A percentile compares a stretch with the other conserved stretches of the same genome.
phyloP scores from a whole-genome alignment of 2,888 invertebrate genomes.

The Rotaria socialis region DNA sequence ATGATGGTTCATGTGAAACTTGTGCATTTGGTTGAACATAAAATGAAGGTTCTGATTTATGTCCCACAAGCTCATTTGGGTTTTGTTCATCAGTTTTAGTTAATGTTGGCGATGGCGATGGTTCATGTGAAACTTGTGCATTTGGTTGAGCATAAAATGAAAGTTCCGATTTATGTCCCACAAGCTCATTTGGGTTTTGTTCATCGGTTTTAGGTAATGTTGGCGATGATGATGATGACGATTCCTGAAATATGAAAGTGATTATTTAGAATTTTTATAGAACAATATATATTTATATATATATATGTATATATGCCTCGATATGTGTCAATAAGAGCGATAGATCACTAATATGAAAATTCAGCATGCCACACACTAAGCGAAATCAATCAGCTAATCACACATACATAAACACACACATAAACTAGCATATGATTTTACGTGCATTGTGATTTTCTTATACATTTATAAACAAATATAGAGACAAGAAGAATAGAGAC shows the following conservation, averaged over 20 bases:
- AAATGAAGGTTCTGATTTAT: not conserved
- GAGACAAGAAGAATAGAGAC: constrained; percentile 12
- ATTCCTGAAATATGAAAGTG: not conserved
- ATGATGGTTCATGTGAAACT: not conserved
- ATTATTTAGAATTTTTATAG: not conserved
- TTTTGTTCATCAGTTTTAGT: no score
- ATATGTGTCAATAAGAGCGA: not conserved
- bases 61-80: not conserved
- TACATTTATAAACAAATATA: not conserved
- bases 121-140: not conserved
- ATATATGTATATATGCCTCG: not conserved
- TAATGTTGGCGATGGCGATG: not conserved
- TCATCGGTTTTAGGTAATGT: not conserved
- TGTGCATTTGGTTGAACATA: not conserved
- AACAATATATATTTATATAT: not conserved
- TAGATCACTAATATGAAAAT: not conserved
- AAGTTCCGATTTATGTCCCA: not conserved
- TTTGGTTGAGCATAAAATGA: not conserved
- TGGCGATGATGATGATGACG: not conserved
- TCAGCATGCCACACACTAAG: not conserved
- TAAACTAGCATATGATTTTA: not conserved
- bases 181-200: not conserved
- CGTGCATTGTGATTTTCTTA: not conserved
- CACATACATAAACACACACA: not conserved
- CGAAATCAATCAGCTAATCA: not conserved